These are phyloP conservation scores for Drosophila subobscura DNA, from an alignment of 1,140 invertebrate genomes.

Conservation along the genomic window DNA sequence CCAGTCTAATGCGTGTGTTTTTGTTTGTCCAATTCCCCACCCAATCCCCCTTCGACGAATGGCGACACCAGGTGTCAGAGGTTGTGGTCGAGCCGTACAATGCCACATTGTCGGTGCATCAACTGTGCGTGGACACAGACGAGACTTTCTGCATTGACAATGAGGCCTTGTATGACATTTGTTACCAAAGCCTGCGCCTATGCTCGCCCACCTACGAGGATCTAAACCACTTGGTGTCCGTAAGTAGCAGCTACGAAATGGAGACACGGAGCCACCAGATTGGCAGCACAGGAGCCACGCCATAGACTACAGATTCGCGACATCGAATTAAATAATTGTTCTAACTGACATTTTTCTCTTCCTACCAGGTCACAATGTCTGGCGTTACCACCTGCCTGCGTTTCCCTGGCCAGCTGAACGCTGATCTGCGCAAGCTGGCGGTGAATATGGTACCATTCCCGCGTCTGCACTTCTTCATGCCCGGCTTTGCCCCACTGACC, in stretches of 20 bases:
- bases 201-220: constrained; percentile 93
- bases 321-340: neutral
- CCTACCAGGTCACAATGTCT: constrained; percentile 88
- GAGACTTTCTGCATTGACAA: constrained; percentile 88
- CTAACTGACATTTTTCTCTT: neutral
- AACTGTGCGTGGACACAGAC: constrained; percentile 91
- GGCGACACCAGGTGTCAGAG: constrained; percentile 87
- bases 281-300: neutral
- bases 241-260: constrained; percentile 76
- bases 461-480: constrained; percentile 98
- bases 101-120: constrained; percentile 91
- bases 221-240: constrained; percentile 89
- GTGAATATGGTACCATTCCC: constrained; percentile 99
- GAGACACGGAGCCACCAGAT: neutral
- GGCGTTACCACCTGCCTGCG: constrained; percentile 94
- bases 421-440: constrained; percentile 96
- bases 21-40: constrained; percentile 10
- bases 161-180: constrained; percentile 89
- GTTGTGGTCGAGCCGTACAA: constrained; percentile 91
- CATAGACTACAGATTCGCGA: no score
- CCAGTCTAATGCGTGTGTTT: constrained; percentile 68
- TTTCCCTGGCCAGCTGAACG: constrained; percentile 93
- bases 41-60: neutral
- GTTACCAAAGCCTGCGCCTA: constrained; percentile 86
- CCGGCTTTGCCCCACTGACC: constrained; percentile 97